phyloP scores from a whole-genome alignment of 2,888 invertebrate species.

The Clunio marinus region DNA sequence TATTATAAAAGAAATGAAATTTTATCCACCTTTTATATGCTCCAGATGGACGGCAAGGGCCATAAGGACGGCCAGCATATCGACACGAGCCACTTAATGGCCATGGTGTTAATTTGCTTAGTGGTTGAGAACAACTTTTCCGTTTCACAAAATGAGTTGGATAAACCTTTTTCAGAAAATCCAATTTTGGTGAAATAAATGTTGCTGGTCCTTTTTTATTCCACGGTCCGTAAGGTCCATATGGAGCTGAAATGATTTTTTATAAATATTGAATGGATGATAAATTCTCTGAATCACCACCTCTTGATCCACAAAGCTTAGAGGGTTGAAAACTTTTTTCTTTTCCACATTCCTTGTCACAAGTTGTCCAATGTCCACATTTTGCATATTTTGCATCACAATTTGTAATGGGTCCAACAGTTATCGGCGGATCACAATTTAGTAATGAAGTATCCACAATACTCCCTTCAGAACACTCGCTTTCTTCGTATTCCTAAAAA shows the following conservation, averaged over 20 bases:
- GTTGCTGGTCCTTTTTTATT: neutral
- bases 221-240: conserved; percentile 37
- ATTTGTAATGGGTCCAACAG: conserved; percentile 11
- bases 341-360: neutral
- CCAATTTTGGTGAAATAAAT: neutral
- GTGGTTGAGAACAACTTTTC: neutral
- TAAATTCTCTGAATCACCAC: conserved; percentile 9
- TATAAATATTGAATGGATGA: neutral
- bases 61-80: conserved; percentile 26
- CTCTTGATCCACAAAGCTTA: neutral
- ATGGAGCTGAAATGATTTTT: conserved; percentile 18
- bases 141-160: neutral
- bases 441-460: no score
- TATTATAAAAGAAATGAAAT: no score
- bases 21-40: conserved; percentile 17
- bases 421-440: neutral
- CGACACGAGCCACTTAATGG: conserved; percentile 33
- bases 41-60: conserved; percentile 16
- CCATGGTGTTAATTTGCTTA: conserved; percentile 33
- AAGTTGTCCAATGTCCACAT: conserved; percentile 16
- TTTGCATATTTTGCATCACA: conserved; percentile 5
- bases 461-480: no score
- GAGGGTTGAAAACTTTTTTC: conserved; percentile 17
- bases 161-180: neutral
- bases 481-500: no score